These are phyloP conservation scores for Acanthisitta chloris DNA, from an alignment of 2,113 vertebrate species.

Conservation along the genomic window DNA sequence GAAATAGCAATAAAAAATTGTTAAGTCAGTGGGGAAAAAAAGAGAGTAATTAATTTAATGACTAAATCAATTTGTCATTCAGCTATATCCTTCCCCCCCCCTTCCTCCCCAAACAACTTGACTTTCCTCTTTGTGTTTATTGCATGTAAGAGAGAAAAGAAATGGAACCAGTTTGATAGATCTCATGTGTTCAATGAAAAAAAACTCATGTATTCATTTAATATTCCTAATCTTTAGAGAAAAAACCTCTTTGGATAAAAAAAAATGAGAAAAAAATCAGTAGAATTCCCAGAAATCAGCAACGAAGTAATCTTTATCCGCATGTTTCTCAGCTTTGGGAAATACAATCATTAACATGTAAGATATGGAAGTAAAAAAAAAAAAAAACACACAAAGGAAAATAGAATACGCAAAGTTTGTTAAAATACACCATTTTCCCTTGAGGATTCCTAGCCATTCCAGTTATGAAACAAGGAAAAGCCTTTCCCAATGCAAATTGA, in stretches of 20 bases:
- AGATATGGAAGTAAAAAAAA: neutral
- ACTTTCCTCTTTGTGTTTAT: neutral
- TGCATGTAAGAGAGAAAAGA: neutral
- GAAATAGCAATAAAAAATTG: neutral
- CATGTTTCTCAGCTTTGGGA: neutral
- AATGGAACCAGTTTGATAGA: neutral
- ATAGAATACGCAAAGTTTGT: neutral
- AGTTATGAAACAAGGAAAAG: neutral
- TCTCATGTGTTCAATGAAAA: too few relatives aligned
- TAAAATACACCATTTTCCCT: neutral
- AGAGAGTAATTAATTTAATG: neutral
- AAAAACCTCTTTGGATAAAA: too few relatives aligned
- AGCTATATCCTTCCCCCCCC: neutral
- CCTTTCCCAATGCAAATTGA: neutral
- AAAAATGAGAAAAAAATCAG: too few relatives aligned
- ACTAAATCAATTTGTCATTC: neutral
- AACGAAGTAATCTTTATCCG: neutral
- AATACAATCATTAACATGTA: neutral
- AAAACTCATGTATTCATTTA: neutral
- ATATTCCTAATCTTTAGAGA: neutral
- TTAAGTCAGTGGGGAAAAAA: neutral
- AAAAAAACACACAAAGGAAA: neutral
- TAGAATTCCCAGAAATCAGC: neutral
- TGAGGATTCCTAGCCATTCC: neutral
- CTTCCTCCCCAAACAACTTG: neutral